phyloP scores from a whole-genome alignment of 2,113 vertebrate species.

The Alces alces region DNA sequence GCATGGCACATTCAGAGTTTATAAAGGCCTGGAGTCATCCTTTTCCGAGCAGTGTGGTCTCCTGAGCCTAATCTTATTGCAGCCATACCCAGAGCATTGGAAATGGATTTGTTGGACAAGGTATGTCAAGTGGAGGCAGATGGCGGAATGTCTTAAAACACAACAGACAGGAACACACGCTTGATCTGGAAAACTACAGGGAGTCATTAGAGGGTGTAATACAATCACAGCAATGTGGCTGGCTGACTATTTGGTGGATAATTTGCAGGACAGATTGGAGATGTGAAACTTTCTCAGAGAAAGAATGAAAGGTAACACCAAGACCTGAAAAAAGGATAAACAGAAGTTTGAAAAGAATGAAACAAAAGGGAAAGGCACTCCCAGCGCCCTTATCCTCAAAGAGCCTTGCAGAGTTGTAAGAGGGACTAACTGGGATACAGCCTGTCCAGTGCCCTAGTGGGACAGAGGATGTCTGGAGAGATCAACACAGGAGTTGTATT shows the following conservation, averaged over 20 bases:
- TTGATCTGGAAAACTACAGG: background rate
- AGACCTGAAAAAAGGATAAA: background rate
- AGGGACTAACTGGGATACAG: background rate
- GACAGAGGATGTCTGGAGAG: background rate
- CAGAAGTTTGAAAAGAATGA: background rate
- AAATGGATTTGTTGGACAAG: background rate
- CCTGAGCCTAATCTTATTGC: background rate
- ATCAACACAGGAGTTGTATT: background rate
- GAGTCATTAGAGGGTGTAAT: background rate
- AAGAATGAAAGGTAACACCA: background rate
- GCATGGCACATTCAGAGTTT: background rate
- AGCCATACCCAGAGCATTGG: background rate
- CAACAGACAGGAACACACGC: background rate
- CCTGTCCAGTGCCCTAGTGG: background rate
- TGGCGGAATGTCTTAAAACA: background rate
- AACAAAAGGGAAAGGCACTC: background rate
- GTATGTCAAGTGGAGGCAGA: background rate
- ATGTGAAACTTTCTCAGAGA: background rate
- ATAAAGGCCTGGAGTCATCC: background rate
- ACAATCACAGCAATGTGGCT: background rate
- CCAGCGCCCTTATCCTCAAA: background rate
- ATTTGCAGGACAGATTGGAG: conserved; percentile 1
- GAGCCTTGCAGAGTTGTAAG: background rate
- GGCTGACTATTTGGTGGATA: background rate
- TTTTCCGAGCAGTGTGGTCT: background rate